Conservation (phyloP, 2,797 vertebrate genomes). For the Acomys russatus region DNA sequence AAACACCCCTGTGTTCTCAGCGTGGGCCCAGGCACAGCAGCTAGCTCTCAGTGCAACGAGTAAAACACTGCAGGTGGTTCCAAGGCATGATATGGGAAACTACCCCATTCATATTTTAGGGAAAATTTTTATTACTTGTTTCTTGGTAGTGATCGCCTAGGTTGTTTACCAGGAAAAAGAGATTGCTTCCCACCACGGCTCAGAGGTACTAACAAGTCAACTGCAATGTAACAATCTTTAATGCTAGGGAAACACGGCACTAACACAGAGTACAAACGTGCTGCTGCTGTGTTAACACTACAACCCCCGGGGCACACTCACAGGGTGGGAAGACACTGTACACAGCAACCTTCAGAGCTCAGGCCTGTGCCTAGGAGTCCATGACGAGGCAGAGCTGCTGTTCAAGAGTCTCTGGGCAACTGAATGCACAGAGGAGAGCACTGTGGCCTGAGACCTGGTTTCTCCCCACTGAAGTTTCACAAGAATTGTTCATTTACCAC, state of each 20-base stretch:
- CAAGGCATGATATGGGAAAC: conserved; percentile 1
- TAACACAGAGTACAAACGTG: background rate
- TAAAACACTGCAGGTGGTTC: background rate
- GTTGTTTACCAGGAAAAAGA: conserved; percentile 7
- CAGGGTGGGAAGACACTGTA: background rate
- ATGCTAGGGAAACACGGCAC: background rate
- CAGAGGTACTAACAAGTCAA: conserved; percentile 26
- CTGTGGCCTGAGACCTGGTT: background rate
- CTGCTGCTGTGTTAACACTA: background rate
- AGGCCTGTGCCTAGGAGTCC: background rate
- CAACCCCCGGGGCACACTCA: background rate
- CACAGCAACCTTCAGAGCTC: background rate
- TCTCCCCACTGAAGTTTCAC: background rate
- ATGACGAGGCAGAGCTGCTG: background rate
- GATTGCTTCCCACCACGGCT: background rate
- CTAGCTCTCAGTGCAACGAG: background rate
- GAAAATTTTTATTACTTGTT: background rate
- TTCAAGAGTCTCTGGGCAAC: background rate
- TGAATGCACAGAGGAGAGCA: background rate
- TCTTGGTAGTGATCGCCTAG: background rate
- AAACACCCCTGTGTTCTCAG: background rate
- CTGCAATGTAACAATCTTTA: background rate
- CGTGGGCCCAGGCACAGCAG: background rate
- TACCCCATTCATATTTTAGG: background rate
- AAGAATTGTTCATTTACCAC: background rate